Evolutionary conservation across 2,113 vertebrate genomes (phyloP).

Genomic region (Nothocercus nigrocapillus): DNA sequence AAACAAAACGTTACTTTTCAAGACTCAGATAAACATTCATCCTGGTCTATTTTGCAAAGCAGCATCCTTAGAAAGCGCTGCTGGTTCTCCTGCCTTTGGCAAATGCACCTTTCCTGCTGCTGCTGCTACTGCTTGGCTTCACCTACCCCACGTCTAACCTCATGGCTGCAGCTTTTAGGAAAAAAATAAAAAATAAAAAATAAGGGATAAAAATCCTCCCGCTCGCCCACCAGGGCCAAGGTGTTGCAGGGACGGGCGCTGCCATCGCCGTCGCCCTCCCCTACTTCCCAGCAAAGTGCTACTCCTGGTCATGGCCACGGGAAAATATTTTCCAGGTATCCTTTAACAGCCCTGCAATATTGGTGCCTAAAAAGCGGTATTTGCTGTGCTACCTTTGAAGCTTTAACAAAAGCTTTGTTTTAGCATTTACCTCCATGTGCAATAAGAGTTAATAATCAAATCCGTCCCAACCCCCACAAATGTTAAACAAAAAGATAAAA

Average conservation of each 20-base stretch:
- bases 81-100: not conserved
- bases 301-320: slow-evolving; percentile 76
- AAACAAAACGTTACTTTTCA: not conserved
- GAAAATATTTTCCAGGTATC: slow-evolving; percentile 81
- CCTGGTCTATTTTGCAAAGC: not conserved
- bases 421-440: slow-evolving; percentile 82
- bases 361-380: slow-evolving; percentile 84
- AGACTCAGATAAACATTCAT: not conserved
- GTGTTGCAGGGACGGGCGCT: no score
- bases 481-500: slow-evolving; percentile 90
- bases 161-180: not conserved
- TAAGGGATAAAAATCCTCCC: no score
- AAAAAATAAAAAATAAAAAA: no score
- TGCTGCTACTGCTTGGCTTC: not conserved
- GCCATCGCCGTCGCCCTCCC: not conserved
- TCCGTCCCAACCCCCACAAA: slow-evolving; percentile 85
- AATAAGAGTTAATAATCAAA: slow-evolving; percentile 89
- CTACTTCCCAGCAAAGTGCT: slow-evolving; percentile 65
- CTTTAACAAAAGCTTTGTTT: slow-evolving; percentile 86
- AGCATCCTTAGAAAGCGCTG: not conserved
- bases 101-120: not conserved
- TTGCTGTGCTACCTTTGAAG: slow-evolving; percentile 84
- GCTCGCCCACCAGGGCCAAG: no score
- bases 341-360: slow-evolving; percentile 79
- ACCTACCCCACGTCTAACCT: not conserved